These are phyloP conservation scores for Phortica okadai DNA, from an alignment of 2,888 invertebrate genomes.

Conservation along the genomic window DNA sequence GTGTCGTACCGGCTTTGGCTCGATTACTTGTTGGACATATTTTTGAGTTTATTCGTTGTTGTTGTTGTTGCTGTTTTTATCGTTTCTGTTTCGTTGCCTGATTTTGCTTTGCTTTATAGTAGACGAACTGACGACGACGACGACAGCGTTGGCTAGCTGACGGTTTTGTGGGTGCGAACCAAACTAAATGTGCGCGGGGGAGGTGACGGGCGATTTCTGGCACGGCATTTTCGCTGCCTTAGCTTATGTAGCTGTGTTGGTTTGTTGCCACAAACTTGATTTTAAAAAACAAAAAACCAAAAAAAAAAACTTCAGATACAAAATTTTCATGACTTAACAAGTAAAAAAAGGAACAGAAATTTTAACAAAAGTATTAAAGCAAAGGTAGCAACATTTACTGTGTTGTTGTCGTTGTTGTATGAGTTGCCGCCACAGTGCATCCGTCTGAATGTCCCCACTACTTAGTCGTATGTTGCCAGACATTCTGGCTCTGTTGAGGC, in stretches of 20 bases:
- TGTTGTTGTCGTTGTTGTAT: conserved; percentile 55
- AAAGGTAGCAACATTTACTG: background rate
- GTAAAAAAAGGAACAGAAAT: too few species aligned
- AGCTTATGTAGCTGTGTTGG: too few species aligned
- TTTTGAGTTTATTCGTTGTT: background rate
- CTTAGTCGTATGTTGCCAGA: conserved; percentile 65
- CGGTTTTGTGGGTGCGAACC: too few species aligned
- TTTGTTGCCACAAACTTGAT: too few species aligned
- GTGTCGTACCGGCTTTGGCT: conserved; percentile 1
- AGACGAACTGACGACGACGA: conserved; percentile 23
- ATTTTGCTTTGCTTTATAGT: conserved; percentile 21
- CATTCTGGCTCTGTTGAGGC: conserved; percentile 72
- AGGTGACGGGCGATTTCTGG: too few species aligned
- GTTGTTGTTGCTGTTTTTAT: conserved; percentile 12
- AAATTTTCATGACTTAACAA: too few species aligned
- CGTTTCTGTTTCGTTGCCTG: background rate
- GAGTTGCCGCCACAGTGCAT: conserved; percentile 39
- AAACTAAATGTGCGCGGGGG: too few species aligned
- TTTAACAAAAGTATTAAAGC: too few species aligned
- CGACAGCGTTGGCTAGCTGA: background rate
- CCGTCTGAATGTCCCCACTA: background rate
- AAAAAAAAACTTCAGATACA: conserved; percentile 5
- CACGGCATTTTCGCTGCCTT: too few species aligned
- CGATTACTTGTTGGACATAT: conserved; percentile 28
- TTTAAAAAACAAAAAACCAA: background rate